phyloP scores from a whole-genome alignment of 2,888 invertebrate species.

The Eilema griseolum region DNA sequence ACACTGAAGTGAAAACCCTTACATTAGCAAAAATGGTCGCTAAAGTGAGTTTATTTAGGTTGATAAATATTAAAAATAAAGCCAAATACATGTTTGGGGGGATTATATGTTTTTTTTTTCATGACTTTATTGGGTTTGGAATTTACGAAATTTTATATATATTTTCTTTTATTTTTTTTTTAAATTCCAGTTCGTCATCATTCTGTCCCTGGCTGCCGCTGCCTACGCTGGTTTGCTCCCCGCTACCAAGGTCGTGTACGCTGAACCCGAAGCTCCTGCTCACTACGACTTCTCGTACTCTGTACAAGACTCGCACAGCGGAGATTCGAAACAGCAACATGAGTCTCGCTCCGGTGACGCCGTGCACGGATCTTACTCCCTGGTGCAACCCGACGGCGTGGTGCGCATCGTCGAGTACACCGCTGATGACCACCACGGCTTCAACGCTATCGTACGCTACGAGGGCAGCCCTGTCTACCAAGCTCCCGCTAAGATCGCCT shows the following conservation, averaged over 20 bases:
- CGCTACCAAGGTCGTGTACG: conserved; percentile 68
- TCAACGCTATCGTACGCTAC: conserved; percentile 81
- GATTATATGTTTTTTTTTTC: neutral
- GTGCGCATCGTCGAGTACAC: conserved; percentile 81
- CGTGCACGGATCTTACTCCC: conserved; percentile 81
- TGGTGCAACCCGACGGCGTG: conserved; percentile 81
- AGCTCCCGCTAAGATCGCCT: conserved; percentile 49
- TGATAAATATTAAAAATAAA: neutral
- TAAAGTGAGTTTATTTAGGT: conserved; percentile 13
- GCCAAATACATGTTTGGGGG: neutral
- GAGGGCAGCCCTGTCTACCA: conserved; percentile 70
- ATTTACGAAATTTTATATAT: too few species aligned
- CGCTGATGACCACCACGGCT: conserved; percentile 77
- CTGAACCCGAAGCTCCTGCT: conserved; percentile 72
- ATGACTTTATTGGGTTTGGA: too few species aligned
- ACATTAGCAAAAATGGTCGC: conserved; percentile 13
- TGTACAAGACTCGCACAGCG: conserved; percentile 77
- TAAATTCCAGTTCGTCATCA: conserved; percentile 65
- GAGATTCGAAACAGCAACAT: conserved; percentile 82
- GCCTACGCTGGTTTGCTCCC: conserved; percentile 63
- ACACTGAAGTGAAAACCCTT: too few species aligned
- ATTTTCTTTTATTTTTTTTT: neutral
- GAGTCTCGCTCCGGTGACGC: conserved; percentile 77
- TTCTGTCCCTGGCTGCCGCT: conserved; percentile 69
- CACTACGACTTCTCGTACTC: conserved; percentile 81